Percentiles rank a stretch among this genome's conserved stretches.
These are phyloP conservation scores for Amphimallon solstitiale DNA, from an alignment of 2,888 invertebrate genomes.

Conservation along the genomic window DNA sequence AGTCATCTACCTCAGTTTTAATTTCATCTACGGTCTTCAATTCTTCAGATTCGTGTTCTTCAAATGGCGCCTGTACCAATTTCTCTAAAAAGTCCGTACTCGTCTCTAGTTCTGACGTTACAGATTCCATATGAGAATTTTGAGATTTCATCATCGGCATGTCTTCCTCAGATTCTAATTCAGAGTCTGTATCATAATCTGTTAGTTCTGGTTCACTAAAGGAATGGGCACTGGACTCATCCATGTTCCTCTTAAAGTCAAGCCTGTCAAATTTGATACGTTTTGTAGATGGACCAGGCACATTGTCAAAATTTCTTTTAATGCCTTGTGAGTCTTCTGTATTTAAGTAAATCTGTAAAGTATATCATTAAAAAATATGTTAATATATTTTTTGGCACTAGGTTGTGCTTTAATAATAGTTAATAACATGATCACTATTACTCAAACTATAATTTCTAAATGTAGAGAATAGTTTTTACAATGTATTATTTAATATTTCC, in stretches of 20 bases:
- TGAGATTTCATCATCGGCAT: conserved; percentile 43
- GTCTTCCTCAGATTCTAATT: conserved; percentile 63
- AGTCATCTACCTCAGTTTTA: conserved; percentile 53
- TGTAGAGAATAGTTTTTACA: no score
- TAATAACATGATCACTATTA: no score
- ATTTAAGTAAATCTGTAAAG: conserved; percentile 7
- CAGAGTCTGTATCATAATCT: conserved; percentile 59
- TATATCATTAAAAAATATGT: no score
- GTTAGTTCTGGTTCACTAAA: conserved; percentile 60
- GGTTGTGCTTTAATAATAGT: no score
- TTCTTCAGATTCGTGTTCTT: conserved; percentile 33
- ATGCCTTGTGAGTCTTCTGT: conserved; percentile 44
- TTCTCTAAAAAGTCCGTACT: conserved; percentile 54
- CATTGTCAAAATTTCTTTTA: conserved; percentile 47
- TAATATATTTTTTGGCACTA: no score
- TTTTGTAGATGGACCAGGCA: conserved; percentile 42
- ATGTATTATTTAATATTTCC: no score
- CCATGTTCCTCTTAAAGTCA: conserved; percentile 48
- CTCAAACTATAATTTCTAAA: no score
- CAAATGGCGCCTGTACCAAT: conserved; percentile 54
- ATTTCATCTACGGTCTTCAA: conserved; percentile 32
- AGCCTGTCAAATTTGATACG: conserved; percentile 41
- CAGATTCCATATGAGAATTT: conserved; percentile 38
- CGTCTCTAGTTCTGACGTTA: conserved; percentile 38
- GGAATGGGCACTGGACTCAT: conserved; percentile 57